Evolutionary conservation across 2,113 vertebrate genomes (phyloP).

Genomic region (Copsychus sechellarum): DNA sequence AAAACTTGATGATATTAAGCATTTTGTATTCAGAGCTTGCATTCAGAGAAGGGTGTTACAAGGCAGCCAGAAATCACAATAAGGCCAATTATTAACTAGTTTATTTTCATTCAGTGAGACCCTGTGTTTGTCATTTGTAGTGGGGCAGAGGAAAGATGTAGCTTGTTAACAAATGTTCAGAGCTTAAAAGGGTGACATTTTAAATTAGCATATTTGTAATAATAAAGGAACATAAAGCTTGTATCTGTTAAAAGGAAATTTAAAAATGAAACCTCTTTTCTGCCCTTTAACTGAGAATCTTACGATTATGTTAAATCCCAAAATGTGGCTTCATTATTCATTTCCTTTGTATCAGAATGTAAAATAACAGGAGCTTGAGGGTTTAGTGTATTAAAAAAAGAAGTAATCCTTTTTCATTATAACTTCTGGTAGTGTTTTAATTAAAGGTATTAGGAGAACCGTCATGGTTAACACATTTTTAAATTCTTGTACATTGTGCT

Average conservation of each 20-base stretch:
- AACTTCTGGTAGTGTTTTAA: slow-evolving; percentile 59
- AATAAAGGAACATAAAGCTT: background rate
- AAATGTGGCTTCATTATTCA: slow-evolving; percentile 34
- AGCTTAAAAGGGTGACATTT: background rate
- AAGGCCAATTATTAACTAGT: background rate
- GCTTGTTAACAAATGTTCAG: background rate
- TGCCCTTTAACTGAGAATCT: slow-evolving; percentile 37
- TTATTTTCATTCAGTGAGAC: background rate
- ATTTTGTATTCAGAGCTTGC: background rate
- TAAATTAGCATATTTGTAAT: background rate
- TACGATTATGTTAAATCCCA: background rate
- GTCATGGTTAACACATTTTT: background rate
- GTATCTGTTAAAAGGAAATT: slow-evolving; percentile 13
- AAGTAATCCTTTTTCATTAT: slow-evolving; percentile 55
- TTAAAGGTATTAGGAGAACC: slow-evolving; percentile 51
- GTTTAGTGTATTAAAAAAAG: slow-evolving; percentile 19
- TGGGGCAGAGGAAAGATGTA: background rate
- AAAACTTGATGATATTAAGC: background rate
- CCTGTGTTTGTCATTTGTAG: background rate
- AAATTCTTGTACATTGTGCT: background rate
- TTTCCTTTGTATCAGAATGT: slow-evolving; percentile 26
- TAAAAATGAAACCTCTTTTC: background rate
- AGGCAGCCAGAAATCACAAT: background rate
- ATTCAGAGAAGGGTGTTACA: background rate
- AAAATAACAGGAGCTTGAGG: slow-evolving; percentile 21